Evolutionary conservation across 2,113 vertebrate genomes (phyloP).

Genomic region (Suncus etruscus): DNA sequence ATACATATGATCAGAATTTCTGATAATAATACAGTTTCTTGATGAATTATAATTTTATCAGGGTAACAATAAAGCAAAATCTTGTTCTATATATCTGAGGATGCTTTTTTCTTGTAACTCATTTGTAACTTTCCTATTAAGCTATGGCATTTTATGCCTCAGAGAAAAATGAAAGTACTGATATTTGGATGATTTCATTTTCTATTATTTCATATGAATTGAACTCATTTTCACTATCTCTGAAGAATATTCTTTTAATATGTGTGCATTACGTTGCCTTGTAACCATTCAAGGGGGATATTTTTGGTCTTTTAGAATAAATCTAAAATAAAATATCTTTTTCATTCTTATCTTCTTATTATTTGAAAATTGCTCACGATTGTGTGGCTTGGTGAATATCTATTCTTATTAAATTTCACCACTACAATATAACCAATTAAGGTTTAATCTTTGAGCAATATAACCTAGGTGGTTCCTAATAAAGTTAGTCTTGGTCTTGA

Average conservation of each 20-base stretch:
- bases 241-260: conserved; percentile 76
- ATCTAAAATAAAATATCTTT: conserved; percentile 50
- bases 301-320: conserved; percentile 22
- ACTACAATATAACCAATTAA: not conserved
- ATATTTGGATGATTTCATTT: conserved; percentile 82
- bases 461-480: not conserved
- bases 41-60: conserved; percentile 75
- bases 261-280: conserved; percentile 54
- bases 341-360: not conserved
- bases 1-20: conserved; percentile 64
- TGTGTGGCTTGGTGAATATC: not conserved
- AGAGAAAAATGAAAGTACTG: conserved; percentile 74
- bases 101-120: conserved; percentile 63
- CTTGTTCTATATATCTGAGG: conserved; percentile 53
- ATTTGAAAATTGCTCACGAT: not conserved
- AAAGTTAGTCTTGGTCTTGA: not conserved
- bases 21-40: conserved; percentile 67
- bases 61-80: conserved; percentile 63
- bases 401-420: not conserved
- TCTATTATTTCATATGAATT: conserved; percentile 83
- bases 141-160: conserved; percentile 76
- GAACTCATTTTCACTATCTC: conserved; percentile 80
- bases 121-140: conserved; percentile 80
- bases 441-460: not conserved
- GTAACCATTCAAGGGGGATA: conserved; percentile 58